Evolutionary conservation across 1,140 invertebrate genomes (phyloP).

Genomic region (Pectinophora gossypiella): DNA sequence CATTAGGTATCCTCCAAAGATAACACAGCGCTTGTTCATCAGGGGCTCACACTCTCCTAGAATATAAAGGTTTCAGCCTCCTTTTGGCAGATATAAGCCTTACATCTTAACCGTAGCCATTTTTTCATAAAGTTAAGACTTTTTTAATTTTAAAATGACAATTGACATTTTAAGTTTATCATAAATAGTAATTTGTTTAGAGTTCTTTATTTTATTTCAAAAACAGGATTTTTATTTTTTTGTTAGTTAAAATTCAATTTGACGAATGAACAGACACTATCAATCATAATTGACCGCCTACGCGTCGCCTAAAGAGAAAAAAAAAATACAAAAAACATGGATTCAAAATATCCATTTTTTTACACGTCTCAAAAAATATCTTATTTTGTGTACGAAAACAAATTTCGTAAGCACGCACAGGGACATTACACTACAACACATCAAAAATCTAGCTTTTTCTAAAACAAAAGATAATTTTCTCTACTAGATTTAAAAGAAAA

Average conservation of each 20-base stretch:
- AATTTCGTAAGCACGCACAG: conserved; percentile 45
- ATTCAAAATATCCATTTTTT: conserved; percentile 39
- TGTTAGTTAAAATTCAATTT: conserved; percentile 6
- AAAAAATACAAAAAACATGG: conserved; percentile 26
- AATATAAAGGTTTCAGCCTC: too few species aligned
- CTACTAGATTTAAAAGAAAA: conserved; percentile 45
- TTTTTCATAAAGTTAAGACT: too few species aligned
- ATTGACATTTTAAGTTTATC: too few species aligned
- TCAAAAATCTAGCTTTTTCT: conserved; percentile 66
- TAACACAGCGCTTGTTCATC: too few species aligned
- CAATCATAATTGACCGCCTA: background rate
- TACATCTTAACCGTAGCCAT: too few species aligned
- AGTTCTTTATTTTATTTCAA: background rate
- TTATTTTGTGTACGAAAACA: conserved; percentile 59
- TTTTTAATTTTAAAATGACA: too few species aligned
- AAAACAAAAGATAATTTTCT: conserved; percentile 40
- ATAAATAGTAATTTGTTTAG: too few species aligned
- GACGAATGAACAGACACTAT: background rate
- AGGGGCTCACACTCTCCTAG: too few species aligned
- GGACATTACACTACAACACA: conserved; percentile 48
- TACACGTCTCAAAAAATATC: conserved; percentile 70
- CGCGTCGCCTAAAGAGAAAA: conserved; percentile 3
- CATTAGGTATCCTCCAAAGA: too few species aligned
- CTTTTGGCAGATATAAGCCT: too few species aligned
- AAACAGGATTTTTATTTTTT: conserved; percentile 6